A percentile compares a stretch with the other conserved stretches of the same genome.
These are phyloP conservation scores for Nerophis lumbriciformis DNA, from an alignment of 2,113 vertebrate genomes.

Conservation along the genomic window DNA sequence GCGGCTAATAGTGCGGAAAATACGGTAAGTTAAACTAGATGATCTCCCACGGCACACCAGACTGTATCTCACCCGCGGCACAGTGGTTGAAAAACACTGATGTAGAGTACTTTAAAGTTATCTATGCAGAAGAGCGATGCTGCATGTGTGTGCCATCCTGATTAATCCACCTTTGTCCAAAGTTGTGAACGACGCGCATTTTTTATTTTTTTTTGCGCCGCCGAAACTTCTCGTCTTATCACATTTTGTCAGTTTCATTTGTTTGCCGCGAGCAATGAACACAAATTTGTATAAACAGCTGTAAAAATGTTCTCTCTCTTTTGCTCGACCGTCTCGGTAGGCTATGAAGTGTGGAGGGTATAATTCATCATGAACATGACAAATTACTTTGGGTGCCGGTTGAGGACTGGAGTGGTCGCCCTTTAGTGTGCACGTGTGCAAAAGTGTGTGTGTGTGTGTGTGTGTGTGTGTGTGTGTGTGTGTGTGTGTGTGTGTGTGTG, in stretches of 20 bases:
- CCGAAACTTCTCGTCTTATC: slow-evolving; percentile 31
- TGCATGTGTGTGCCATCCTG: too few species aligned
- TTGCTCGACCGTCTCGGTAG: slow-evolving; percentile 28
- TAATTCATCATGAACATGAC: slow-evolving; percentile 68
- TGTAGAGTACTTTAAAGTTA: too few species aligned
- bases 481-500: neutral
- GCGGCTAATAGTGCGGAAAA: too few species aligned
- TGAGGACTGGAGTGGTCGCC: slow-evolving; percentile 32
- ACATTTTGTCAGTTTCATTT: slow-evolving; percentile 55
- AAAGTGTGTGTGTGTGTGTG: neutral
- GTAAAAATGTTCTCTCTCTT: slow-evolving; percentile 33
- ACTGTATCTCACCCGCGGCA: too few species aligned
- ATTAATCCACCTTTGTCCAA: too few species aligned
- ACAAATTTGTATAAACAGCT: slow-evolving; percentile 44
- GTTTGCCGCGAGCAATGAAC: slow-evolving; percentile 33
- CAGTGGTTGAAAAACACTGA: too few species aligned
- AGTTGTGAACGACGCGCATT: too few species aligned
- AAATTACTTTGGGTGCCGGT: slow-evolving; percentile 55
- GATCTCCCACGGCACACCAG: too few species aligned
- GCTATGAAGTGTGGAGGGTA: slow-evolving; percentile 53
- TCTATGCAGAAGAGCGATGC: too few species aligned
- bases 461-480: slow-evolving; percentile 6
- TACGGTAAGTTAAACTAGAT: too few species aligned
- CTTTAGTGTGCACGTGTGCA: neutral
- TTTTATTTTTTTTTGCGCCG: too few species aligned